Conservation (phyloP, 2,797 vertebrate species). For the Dicrostonyx torquatus region DNA sequence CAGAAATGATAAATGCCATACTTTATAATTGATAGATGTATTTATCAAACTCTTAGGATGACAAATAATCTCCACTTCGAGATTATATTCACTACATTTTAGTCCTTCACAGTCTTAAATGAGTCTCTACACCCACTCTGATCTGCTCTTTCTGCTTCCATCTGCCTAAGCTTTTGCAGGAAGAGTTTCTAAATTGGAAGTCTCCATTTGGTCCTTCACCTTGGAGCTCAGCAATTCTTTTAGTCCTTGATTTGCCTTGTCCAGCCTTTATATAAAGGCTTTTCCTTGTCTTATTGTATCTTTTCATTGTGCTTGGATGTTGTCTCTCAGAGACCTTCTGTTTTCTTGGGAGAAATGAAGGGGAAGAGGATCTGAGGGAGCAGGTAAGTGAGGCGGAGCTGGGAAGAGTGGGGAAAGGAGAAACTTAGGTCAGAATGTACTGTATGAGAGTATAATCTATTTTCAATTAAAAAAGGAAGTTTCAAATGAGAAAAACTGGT, state of each 20-base stretch:
- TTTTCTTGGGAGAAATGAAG: background rate
- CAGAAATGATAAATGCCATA: background rate
- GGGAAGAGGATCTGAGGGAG: background rate
- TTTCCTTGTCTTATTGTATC: background rate
- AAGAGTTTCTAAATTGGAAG: background rate
- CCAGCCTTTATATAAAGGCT: background rate
- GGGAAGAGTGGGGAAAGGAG: background rate
- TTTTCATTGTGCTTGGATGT: background rate
- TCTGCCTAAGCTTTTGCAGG: background rate
- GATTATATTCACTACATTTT: background rate
- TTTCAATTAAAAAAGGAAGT: background rate
- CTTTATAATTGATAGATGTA: background rate
- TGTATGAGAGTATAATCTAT: background rate
- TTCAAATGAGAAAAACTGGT: background rate
- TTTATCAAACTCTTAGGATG: background rate
- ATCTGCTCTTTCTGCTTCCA: background rate
- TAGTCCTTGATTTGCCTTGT: background rate
- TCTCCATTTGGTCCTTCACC: rapidly evolving
- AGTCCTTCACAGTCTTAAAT: background rate
- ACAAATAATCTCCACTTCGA: background rate
- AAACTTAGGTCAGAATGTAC: background rate
- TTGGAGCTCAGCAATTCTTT: too few species aligned
- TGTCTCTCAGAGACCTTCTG: rapidly evolving
- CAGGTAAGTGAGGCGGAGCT: rapidly evolving
- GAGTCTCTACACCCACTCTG: background rate